Percentiles rank a stretch among this genome's conserved stretches.
Conservation (phyloP, 2,888 invertebrate genomes). For the Palloptera scutellata region DNA sequence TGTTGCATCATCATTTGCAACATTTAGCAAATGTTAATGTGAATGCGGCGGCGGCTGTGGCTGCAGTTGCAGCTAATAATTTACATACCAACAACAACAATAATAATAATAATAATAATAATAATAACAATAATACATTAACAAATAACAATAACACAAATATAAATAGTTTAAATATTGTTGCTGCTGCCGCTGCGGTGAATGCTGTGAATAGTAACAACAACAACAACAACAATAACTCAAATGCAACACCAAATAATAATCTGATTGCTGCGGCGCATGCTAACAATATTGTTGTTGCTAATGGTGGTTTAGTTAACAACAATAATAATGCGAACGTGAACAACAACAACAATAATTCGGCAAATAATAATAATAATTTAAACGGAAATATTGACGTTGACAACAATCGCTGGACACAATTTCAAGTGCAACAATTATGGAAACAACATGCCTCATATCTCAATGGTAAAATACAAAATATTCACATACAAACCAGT, state of each 20-base stretch:
- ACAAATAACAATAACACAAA: conserved; percentile 44
- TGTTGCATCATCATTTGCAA: conserved; percentile 63
- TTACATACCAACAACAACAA: conserved; percentile 43
- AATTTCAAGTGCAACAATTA: conserved; percentile 65
- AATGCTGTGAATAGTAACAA: conserved; percentile 47
- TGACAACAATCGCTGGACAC: conserved; percentile 64
- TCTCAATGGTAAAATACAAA: conserved; percentile 59
- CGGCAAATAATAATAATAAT: conserved; percentile 40
- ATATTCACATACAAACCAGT: background rate
- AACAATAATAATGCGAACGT: conserved; percentile 44
- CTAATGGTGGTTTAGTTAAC: no score
- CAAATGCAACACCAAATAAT: conserved; percentile 35
- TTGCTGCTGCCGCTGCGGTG: conserved; percentile 49
- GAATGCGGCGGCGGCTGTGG: conserved; percentile 52
- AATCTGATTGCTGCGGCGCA: conserved; percentile 14
- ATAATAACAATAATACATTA: conserved; percentile 41
- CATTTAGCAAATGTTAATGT: conserved; percentile 62
- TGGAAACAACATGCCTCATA: conserved; percentile 65
- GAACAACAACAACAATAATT: conserved; percentile 40
- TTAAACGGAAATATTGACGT: conserved; percentile 44
- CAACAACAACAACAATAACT: conserved; percentile 42
- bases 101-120: conserved; percentile 31
- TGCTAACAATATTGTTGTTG: background rate
- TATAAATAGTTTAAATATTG: conserved; percentile 42
- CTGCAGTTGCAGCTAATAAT: conserved; percentile 53